Percentiles rank a stretch among this genome's conserved stretches.
Conservation (phyloP, 2,797 vertebrate genomes). For the Ceryle rudis region DNA sequence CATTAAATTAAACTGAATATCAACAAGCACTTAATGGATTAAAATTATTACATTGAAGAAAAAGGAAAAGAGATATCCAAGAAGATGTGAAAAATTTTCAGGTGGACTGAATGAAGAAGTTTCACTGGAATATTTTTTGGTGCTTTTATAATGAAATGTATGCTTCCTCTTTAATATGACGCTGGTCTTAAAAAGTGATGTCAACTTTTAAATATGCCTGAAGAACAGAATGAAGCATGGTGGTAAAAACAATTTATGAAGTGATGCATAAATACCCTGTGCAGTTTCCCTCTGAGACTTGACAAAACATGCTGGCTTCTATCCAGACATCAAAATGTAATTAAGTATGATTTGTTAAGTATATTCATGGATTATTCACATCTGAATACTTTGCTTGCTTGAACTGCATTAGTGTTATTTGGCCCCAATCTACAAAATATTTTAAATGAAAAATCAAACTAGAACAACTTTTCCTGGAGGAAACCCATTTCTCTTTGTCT, state of each 20-base stretch:
- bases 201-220: slow-evolving; percentile 17
- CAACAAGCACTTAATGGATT: neutral
- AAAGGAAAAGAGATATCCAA: neutral
- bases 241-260: slow-evolving; percentile 59
- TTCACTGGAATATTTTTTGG: neutral
- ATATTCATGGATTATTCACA: slow-evolving; percentile 55
- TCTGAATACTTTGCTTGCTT: slow-evolving; percentile 30
- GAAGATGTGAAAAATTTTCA: neutral
- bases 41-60: neutral
- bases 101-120: neutral
- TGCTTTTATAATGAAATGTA: neutral
- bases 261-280: slow-evolving; percentile 45
- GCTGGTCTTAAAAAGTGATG: slow-evolving; percentile 9
- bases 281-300: slow-evolving; percentile 37
- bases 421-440: slow-evolving; percentile 9
- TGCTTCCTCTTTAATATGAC: neutral
- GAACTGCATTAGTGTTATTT: slow-evolving; percentile 11
- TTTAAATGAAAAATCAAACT: slow-evolving; percentile 40
- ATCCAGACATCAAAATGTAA: slow-evolving; percentile 63
- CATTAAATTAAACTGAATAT: neutral
- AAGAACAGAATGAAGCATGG: slow-evolving; percentile 38
- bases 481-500: slow-evolving; percentile 37
- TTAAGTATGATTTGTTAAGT: slow-evolving; percentile 65
- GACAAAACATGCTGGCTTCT: slow-evolving; percentile 41
- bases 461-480: slow-evolving; percentile 23